Percentiles rank a stretch among this genome's conserved stretches.
Evolutionary conservation across 2,113 vertebrate genomes (phyloP).

Genomic region (Ictalurus furcatus): DNA sequence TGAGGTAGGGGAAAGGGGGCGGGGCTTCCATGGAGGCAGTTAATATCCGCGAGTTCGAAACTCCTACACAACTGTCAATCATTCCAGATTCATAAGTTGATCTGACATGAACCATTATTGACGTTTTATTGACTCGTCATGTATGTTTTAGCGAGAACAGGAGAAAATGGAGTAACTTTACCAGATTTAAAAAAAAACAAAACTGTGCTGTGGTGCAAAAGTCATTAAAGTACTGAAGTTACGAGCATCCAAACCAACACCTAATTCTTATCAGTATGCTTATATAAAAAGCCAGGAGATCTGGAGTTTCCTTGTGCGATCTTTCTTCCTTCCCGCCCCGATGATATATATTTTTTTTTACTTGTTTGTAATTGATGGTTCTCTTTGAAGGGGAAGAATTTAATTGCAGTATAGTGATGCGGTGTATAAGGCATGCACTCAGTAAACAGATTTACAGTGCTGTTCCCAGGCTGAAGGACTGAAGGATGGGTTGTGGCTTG

Average conservation of each 20-base stretch:
- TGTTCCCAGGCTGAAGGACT: background rate
- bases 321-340: background rate
- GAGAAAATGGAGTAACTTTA: too few relatives aligned
- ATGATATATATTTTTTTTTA: too few relatives aligned
- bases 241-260: background rate
- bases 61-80: background rate
- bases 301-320: background rate
- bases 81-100: background rate
- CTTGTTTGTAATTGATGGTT: background rate
- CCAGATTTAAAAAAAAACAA: too few relatives aligned
- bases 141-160: too few relatives aligned
- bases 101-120: background rate
- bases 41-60: background rate
- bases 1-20: background rate
- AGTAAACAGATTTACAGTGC: background rate
- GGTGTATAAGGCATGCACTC: background rate
- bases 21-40: background rate
- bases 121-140: too few relatives aligned
- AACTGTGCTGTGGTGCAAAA: too few relatives aligned
- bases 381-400: background rate
- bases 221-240: background rate
- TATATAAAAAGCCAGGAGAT: background rate
- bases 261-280: background rate
- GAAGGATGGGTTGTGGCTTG: constrained; percentile 8
- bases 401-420: background rate